These are phyloP conservation scores for Sterrhoptilus dennistouni DNA, from an alignment of 2,113 vertebrate species.

Conservation along the genomic window DNA sequence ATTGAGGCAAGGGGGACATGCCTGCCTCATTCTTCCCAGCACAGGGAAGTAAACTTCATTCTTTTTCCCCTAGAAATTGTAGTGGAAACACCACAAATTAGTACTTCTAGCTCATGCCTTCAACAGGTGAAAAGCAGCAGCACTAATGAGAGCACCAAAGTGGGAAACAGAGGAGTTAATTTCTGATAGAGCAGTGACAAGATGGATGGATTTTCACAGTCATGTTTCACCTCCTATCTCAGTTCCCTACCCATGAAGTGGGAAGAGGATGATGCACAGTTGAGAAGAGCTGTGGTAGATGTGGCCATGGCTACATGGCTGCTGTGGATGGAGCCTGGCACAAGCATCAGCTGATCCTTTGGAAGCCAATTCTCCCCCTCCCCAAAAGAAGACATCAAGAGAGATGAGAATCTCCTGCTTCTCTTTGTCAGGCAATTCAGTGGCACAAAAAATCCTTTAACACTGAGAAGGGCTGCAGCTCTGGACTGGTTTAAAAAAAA, in stretches of 20 bases:
- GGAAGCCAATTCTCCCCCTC: not conserved
- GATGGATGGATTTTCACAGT: not conserved
- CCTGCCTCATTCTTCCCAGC: not conserved
- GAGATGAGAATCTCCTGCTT: not conserved
- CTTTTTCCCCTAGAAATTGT: not conserved
- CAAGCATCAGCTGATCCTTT: not conserved
- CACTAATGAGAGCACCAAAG: not conserved
- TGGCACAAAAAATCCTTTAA: not conserved
- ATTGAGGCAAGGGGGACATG: not conserved
- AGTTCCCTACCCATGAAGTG: not conserved
- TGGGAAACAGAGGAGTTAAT: not conserved
- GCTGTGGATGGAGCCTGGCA: not conserved
- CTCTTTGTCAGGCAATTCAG: not conserved
- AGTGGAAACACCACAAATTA: not conserved
- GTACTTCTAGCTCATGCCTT: not conserved
- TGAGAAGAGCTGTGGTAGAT: not conserved
- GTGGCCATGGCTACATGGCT: not conserved
- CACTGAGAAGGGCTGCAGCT: not conserved
- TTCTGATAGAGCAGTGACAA: not conserved
- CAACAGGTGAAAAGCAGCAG: not conserved
- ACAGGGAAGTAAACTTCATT: not conserved
- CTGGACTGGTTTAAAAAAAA: slow-evolving; percentile 9
- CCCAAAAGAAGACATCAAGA: not conserved
- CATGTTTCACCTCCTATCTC: not conserved
- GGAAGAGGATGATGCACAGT: not conserved